A percentile compares a stretch with the other conserved stretches of the same genome.
Conservation (phyloP, 2,113 vertebrate genomes). For the Hirundichthys speculiger region DNA sequence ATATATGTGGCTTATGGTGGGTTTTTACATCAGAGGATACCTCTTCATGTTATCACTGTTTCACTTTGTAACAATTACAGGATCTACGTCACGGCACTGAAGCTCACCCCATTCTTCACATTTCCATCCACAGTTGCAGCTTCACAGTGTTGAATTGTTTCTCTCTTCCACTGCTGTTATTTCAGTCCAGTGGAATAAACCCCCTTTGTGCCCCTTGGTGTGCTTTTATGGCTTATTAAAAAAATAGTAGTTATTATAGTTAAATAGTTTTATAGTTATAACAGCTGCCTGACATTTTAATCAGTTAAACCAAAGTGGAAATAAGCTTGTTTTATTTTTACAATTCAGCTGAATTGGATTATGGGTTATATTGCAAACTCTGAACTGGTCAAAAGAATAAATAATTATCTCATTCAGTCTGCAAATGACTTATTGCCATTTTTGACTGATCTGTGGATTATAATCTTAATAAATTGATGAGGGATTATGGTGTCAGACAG, state of each 20-base stretch:
- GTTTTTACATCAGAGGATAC: slow-evolving; percentile 42
- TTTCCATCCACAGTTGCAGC: slow-evolving; percentile 47
- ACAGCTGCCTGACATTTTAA: background rate
- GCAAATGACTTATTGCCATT: too few relatives aligned
- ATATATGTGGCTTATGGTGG: slow-evolving; percentile 26
- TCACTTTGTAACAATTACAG: slow-evolving; percentile 77
- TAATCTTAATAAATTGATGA: too few relatives aligned
- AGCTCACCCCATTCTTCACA: slow-evolving; percentile 47
- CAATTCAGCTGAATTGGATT: too few relatives aligned
- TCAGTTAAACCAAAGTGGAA: too few relatives aligned
- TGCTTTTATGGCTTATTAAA: background rate
- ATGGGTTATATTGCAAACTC: too few relatives aligned
- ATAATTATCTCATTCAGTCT: too few relatives aligned
- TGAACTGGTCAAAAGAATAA: too few relatives aligned
- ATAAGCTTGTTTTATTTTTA: too few relatives aligned
- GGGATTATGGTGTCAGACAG: too few relatives aligned
- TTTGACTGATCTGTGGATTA: too few relatives aligned
- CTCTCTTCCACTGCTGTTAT: slow-evolving; percentile 10
- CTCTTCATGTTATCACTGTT: slow-evolving; percentile 21
- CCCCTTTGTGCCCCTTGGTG: background rate
- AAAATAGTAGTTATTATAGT: background rate
- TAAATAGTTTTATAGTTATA: too few relatives aligned
- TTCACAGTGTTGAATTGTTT: slow-evolving; percentile 17
- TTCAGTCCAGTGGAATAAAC: slow-evolving; percentile 18
- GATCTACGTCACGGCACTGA: slow-evolving; percentile 68